These are phyloP conservation scores for Agrilus biguttatus DNA, from an alignment of 2,888 invertebrate species.

Conservation along the genomic window DNA sequence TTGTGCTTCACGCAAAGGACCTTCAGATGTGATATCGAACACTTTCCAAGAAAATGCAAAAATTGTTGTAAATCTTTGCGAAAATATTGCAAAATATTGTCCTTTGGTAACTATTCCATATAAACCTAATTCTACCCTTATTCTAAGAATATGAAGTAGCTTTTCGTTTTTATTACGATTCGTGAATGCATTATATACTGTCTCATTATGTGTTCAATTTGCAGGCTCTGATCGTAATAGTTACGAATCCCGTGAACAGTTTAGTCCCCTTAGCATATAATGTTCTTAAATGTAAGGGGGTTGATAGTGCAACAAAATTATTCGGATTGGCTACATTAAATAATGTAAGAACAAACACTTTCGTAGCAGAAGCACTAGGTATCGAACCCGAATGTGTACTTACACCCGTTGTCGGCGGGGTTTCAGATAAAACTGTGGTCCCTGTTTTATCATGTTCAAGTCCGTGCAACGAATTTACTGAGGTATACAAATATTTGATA, in stretches of 20 bases:
- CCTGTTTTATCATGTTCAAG: constrained; percentile 61
- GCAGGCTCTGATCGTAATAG: constrained; percentile 33
- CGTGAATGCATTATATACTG: too few relatives aligned
- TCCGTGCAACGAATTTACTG: constrained; percentile 29
- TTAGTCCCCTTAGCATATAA: constrained; percentile 56
- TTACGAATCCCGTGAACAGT: constrained; percentile 45
- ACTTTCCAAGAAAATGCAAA: constrained; percentile 22
- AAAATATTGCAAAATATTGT: constrained; percentile 15
- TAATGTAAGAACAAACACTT: constrained; percentile 58
- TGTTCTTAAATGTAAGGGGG: constrained; percentile 45
- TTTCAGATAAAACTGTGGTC: constrained; percentile 56
- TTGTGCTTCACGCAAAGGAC: constrained; percentile 16
- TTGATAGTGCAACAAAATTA: constrained; percentile 44
- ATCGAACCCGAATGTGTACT: constrained; percentile 47
- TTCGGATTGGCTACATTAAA: constrained; percentile 68
- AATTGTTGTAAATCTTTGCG: constrained; percentile 19
- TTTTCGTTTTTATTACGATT: too few relatives aligned
- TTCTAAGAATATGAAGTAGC: neutral
- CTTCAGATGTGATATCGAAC: constrained; percentile 13
- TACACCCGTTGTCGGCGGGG: constrained; percentile 68
- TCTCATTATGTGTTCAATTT: constrained; percentile 5
- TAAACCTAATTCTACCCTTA: neutral
- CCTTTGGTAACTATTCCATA: constrained; percentile 17
- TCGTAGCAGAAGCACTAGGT: constrained; percentile 51
- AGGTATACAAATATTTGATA: constrained; percentile 11